Base-by-base conservation (phyloP, 2,888 invertebrate genomes). In the Acleris emargana region DNA sequence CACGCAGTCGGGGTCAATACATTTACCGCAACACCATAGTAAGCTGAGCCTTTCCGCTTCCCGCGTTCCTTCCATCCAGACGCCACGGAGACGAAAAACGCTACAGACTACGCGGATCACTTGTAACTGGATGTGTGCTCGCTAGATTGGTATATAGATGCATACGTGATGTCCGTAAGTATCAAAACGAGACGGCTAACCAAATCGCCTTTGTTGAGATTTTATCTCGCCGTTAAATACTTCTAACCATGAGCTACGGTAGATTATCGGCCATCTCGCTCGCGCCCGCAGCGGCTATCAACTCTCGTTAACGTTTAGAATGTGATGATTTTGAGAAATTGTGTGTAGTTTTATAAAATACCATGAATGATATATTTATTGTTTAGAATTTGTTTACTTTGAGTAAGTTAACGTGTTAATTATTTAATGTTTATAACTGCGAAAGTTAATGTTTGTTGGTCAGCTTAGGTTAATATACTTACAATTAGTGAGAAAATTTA, bases 121-220 rank as follows among this genome's bases (percentile, higher is more conserved):
- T 52, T 69, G 74, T 67, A 13, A 68, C 71, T 86, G 87, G 90
- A 69, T 78, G 72, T 69, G 71, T 76, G 68, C 64, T 68, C 64
- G 78, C 77, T 82, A 83, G 86, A 87, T 87, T 82, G 83, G 81
- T 87, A 83, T 86, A 89, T 88, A 88, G 83, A 83, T 81, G 84
- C 88, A 87, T 88, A 88, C 84, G 83, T 86, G 88, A 83, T 83
- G 80, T 82, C 81, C 84, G 87, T 84, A 84, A 87, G 87, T 88
- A 89, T 88, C 87, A 84, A 90, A 90, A 90, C 88, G 88, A 89
- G 90, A 89, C 88, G 88, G 88, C 88, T 87, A 84, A 89, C 90
- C 89, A 89, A 91, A 91, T 90, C 88, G 88, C 89, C 84, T 91
- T 91, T 91, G 90, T 91, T 88, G 85, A 91, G 91, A 91, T 91